Conservation (phyloP, 2,888 invertebrate species). For the Lissonota sp. region DNA sequence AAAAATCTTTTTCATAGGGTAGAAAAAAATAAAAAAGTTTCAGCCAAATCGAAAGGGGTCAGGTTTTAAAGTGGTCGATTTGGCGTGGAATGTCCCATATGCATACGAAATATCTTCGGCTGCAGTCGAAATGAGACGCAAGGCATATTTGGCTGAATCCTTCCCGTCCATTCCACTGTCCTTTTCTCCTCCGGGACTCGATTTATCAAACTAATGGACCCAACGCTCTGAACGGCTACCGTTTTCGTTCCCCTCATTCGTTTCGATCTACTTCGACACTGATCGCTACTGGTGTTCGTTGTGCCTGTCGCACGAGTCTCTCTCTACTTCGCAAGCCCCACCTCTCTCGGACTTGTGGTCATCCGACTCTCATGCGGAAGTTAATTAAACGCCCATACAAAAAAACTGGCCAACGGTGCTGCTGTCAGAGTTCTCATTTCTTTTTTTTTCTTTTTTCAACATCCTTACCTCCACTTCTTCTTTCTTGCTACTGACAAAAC, state of each 20-base stretch:
- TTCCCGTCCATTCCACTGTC: constrained; percentile 7
- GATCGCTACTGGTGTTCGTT: constrained; percentile 59
- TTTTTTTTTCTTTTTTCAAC: neutral
- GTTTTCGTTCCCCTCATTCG: constrained; percentile 54
- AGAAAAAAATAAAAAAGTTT: no score
- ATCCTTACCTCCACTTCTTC: neutral
- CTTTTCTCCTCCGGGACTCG: constrained; percentile 7
- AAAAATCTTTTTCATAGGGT: neutral
- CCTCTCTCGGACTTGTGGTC: neutral
- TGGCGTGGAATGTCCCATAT: no score
- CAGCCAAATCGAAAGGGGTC: no score
- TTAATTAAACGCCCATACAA: constrained; percentile 61
- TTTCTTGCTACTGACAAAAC: neutral
- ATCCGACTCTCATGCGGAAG: constrained; percentile 59
- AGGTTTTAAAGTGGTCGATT: no score
- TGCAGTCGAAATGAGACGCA: constrained; percentile 26
- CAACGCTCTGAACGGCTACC: constrained; percentile 27
- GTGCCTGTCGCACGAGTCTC: constrained; percentile 40
- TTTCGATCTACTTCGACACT: constrained; percentile 59
- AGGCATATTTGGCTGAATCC: neutral
- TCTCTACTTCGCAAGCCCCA: constrained; percentile 12
- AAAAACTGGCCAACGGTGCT: constrained; percentile 58
- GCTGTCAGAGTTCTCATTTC: constrained; percentile 42
- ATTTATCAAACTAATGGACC: constrained; percentile 53
- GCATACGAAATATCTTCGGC: neutral